These are phyloP conservation scores for Brachypterus glaber DNA, from an alignment of 2,888 invertebrate species.

Conservation along the genomic window DNA sequence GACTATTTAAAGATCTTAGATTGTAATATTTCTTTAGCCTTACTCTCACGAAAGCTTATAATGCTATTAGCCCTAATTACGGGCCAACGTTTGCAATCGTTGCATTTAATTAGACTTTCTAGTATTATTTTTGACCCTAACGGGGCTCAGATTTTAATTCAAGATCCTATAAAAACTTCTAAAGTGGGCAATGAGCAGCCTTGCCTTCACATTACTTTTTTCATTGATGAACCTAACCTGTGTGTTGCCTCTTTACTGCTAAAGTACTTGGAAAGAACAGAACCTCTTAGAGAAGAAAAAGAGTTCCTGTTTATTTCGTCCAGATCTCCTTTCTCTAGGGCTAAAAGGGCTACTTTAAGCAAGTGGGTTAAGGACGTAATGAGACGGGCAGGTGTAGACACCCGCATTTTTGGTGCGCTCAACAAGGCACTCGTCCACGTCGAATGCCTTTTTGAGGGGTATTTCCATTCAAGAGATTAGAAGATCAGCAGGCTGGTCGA, in stretches of 20 bases:
- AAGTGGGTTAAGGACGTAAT: slow-evolving; percentile 18
- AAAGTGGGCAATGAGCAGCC: too few relatives aligned
- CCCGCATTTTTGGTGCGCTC: slow-evolving; percentile 8
- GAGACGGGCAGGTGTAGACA: slow-evolving; percentile 16
- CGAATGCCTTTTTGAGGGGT: slow-evolving; percentile 9
- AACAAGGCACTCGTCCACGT: slow-evolving; percentile 15
- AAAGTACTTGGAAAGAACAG: slow-evolving; percentile 14
- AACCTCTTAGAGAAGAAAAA: slow-evolving; percentile 1
- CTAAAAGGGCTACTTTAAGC: slow-evolving; percentile 17
- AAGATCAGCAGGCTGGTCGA: slow-evolving; percentile 13
- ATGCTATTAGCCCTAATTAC: slow-evolving; percentile 21
- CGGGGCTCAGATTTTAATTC: neutral
- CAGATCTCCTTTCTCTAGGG: slow-evolving; percentile 12
- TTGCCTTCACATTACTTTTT: slow-evolving; percentile 15
- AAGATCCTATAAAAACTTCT: too few relatives aligned
- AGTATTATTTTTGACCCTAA: slow-evolving; percentile 9
- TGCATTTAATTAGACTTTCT: slow-evolving; percentile 17
- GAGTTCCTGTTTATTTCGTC: slow-evolving; percentile 10
- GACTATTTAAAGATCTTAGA: slow-evolving; percentile 12
- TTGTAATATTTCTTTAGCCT: slow-evolving; percentile 1
- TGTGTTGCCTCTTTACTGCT: slow-evolving; percentile 16
- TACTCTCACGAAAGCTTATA: slow-evolving; percentile 21
- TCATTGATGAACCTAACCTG: slow-evolving; percentile 15
- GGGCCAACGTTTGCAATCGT: slow-evolving; percentile 15
- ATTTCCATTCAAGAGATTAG: slow-evolving; percentile 8